phyloP scores from a whole-genome alignment of 2,888 invertebrate species.

The Leptura quadrifasciata region DNA sequence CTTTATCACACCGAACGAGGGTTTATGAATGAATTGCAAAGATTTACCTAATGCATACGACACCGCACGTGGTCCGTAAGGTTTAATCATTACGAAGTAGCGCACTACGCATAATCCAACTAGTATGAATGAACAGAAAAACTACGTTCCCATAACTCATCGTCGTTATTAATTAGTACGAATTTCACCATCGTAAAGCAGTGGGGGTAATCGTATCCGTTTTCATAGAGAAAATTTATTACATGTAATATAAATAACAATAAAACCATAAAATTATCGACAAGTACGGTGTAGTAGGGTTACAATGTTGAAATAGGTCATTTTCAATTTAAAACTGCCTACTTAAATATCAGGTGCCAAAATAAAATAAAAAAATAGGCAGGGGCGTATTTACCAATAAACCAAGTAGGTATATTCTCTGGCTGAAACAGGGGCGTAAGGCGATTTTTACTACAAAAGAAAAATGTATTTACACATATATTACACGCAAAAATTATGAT shows the following conservation, averaged over 20 bases:
- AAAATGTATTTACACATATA: too few relatives aligned
- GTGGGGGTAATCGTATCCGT: neutral
- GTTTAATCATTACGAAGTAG: constrained; percentile 38
- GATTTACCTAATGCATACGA: constrained; percentile 54
- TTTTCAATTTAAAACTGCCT: too few relatives aligned
- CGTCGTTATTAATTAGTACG: constrained; percentile 44
- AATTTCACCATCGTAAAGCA: constrained; percentile 20
- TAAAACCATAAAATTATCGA: too few relatives aligned
- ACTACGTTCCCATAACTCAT: constrained; percentile 49
- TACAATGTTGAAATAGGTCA: too few relatives aligned
- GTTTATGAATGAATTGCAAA: constrained; percentile 69
- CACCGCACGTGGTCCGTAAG: constrained; percentile 40
- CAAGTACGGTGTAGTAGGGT: too few relatives aligned
- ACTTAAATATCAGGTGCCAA: too few relatives aligned
- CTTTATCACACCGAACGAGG: constrained; percentile 44
- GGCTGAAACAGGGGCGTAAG: too few relatives aligned
- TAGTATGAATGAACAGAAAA: constrained; percentile 54
- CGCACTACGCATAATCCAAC: constrained; percentile 48
- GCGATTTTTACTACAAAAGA: too few relatives aligned
- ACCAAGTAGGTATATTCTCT: too few relatives aligned
- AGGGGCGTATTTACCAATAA: too few relatives aligned
- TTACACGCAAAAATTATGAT: too few relatives aligned
- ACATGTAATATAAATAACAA: neutral
- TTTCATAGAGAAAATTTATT: constrained; percentile 1
- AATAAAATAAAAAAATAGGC: too few relatives aligned